Conservation (phyloP, 2,888 invertebrate species). For the Troglohyphantes excavatus region DNA sequence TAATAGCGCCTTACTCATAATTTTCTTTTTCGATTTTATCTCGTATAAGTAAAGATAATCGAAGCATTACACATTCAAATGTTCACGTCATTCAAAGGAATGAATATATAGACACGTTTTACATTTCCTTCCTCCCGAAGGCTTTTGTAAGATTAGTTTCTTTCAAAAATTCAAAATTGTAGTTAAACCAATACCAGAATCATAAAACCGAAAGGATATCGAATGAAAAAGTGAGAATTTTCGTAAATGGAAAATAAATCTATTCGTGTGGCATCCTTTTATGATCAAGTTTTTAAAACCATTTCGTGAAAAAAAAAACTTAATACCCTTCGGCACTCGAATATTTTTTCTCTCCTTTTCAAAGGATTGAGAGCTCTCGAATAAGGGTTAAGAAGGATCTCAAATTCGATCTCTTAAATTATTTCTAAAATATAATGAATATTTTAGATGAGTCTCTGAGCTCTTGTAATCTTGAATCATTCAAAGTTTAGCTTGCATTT, state of each 20-base stretch:
- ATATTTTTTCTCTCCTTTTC: constrained; percentile 18
- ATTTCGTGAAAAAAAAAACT: constrained; percentile 16
- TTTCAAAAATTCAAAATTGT: constrained; percentile 24
- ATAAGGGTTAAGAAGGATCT: constrained; percentile 20
- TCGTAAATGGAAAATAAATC: constrained; percentile 52
- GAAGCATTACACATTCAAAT: no score
- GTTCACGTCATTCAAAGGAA: background rate
- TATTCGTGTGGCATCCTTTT: constrained; percentile 37
- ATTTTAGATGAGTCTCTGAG: constrained; percentile 25
- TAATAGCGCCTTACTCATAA: no score
- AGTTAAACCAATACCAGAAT: constrained; percentile 3
- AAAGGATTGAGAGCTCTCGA: constrained; percentile 21
- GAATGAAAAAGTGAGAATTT: constrained; percentile 13
- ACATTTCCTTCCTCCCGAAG: background rate
- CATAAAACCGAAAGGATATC: constrained; percentile 15
- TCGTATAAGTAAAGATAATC: no score
- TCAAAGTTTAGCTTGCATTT: background rate
- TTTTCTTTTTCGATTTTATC: no score
- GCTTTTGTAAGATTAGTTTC: background rate
- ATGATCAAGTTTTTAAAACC: constrained; percentile 34
- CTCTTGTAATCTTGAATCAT: background rate
- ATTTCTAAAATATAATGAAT: constrained; percentile 32
- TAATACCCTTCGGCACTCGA: constrained; percentile 47
- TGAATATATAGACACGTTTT: background rate
- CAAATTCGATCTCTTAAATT: constrained; percentile 34